phyloP scores from a whole-genome alignment of 1,140 invertebrate species.

The Drosophila tani region DNA sequence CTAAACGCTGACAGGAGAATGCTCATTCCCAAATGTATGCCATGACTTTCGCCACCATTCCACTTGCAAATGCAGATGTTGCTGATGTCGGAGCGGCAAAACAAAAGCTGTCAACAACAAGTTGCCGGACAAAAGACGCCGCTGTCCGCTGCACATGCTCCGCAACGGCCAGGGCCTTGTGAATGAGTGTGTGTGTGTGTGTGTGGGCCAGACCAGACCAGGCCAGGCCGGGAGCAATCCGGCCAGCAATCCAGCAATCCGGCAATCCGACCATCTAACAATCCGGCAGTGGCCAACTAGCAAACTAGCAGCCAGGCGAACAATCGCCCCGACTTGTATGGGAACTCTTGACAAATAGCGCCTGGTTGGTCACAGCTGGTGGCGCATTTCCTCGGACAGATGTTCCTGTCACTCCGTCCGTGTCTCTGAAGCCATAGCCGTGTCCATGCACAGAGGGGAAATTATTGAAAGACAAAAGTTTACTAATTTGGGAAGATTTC shows the following conservation, averaged over 20 bases:
- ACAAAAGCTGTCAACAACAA: slow-evolving; percentile 78
- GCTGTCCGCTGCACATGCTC: slow-evolving; percentile 62
- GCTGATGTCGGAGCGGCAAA: slow-evolving; percentile 55
- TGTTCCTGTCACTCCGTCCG: slow-evolving; percentile 55
- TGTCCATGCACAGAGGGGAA: slow-evolving; percentile 5
- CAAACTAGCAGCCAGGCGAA: slow-evolving; percentile 62
- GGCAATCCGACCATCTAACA: slow-evolving; percentile 27
- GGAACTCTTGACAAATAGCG: slow-evolving; percentile 76
- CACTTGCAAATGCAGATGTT: slow-evolving; percentile 53
- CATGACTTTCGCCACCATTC: slow-evolving; percentile 21
- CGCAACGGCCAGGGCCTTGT: slow-evolving; percentile 4
- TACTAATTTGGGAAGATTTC: neutral
- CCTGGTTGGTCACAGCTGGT: slow-evolving; percentile 75
- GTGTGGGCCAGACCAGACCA: slow-evolving; percentile 15
- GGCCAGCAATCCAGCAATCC: slow-evolving; percentile 26
- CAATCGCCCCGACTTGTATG: slow-evolving; percentile 60
- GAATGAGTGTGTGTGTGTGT: slow-evolving; percentile 27
- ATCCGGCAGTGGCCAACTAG: slow-evolving; percentile 41
- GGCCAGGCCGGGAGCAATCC: slow-evolving; percentile 25
- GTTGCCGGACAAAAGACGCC: slow-evolving; percentile 73
- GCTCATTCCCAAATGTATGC: slow-evolving; percentile 25
- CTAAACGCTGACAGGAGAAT: slow-evolving; percentile 24
- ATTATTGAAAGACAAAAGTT: neutral
- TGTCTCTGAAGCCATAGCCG: slow-evolving; percentile 35
- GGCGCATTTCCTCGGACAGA: slow-evolving; percentile 56